Evolutionary conservation across 1,140 invertebrate genomes (phyloP), one percentile per base, ranked within the genome.

Genomic region (Diorhabda carinulata): DNA sequence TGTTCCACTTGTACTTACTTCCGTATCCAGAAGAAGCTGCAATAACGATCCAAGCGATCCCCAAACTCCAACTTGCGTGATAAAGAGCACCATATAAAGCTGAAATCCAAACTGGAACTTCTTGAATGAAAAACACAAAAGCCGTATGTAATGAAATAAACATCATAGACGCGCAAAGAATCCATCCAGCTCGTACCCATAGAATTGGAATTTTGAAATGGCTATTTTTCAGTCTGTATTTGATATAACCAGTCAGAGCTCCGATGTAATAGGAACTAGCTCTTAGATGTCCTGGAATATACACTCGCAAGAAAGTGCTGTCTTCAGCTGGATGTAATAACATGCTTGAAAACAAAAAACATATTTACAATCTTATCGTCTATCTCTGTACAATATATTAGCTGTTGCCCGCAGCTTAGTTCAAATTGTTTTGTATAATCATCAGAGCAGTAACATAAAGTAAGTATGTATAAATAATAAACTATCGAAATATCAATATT

Each of bases 231-330:
- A 73, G 70, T 25, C 57, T n/a, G 63, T 63, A 69, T 43, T 72
- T 74, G 2, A 65, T 44, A 57, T 70, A 72, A n/a, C 70, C 70
- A 56, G 67, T 56, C 43, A 72, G 58, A 44, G 63, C 77, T 57
- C 89, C 89, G 74, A 89, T 83, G 69, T 87, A 86, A 73, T 91
- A 91, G 0, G 87, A 83, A 43, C 82, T 85, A 60, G 88, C 87
- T 76, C 89, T 84, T 86, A 89, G 89, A 73, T 91, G 89, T 2
- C 88, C 90, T 75, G 88, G 89, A 7, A 90, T 87, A 69, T 90
- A 91, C 25, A 84, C 83, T 42, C 82, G 83, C 69, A 83, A 84
- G 72, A 89, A 90, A 67, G 88, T 89, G 52, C 82, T 81, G 74
- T 90, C 88, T 3, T 78, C 78, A 2, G 83, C 82, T 65, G 89